Conservation (phyloP, 2,888 invertebrate species). For the Cerceris ruficornis region DNA sequence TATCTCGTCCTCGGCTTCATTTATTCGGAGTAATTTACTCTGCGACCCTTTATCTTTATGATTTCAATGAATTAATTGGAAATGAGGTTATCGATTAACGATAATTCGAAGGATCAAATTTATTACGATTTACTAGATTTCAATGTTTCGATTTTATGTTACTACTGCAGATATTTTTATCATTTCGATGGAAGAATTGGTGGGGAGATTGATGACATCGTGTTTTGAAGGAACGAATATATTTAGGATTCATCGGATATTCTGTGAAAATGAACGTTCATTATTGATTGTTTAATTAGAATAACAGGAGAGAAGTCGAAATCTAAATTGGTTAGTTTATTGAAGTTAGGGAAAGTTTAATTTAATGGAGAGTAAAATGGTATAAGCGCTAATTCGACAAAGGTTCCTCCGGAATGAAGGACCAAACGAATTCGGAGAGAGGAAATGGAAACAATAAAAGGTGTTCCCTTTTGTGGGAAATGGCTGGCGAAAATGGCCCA, state of each 20-base stretch:
- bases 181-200: too few species aligned
- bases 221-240: too few species aligned
- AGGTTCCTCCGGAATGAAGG: conserved; percentile 5
- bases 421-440: conserved; percentile 14
- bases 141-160: too few species aligned
- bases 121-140: too few species aligned
- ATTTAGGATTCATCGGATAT: too few species aligned
- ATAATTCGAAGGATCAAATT: too few species aligned
- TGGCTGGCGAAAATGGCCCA: conserved; percentile 44
- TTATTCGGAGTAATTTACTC: background rate
- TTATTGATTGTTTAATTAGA: too few species aligned
- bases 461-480: conserved; percentile 16
- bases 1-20: background rate
- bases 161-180: too few species aligned
- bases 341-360: background rate
- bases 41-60: background rate
- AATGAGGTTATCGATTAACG: background rate
- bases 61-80: background rate
- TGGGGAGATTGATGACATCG: too few species aligned
- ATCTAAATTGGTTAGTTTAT: too few species aligned
- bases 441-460: conserved; percentile 37
- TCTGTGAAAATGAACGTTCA: too few species aligned
- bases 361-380: background rate
- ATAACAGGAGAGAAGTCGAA: too few species aligned
- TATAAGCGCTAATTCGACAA: conserved; percentile 29